phyloP scores from a whole-genome alignment of 2,113 vertebrate genomes.

The Ochotona princeps region DNA sequence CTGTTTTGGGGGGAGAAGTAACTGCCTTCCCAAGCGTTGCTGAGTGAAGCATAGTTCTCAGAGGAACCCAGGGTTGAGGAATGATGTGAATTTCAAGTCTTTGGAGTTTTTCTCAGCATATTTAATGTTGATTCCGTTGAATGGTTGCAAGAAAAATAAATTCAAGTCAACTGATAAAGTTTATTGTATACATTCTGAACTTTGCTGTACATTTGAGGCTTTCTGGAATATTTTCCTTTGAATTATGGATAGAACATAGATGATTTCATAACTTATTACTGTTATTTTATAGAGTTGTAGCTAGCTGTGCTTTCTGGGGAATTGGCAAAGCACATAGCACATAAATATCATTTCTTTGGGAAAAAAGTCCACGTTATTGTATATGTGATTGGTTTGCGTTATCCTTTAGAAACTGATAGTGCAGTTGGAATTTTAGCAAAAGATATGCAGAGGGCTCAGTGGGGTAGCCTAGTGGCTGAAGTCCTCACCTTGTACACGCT shows the following conservation, averaged over 20 bases:
- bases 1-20: constrained; percentile 27
- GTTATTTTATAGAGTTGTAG: constrained; percentile 14
- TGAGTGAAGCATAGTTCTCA: constrained; percentile 15
- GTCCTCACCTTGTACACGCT: too few species aligned
- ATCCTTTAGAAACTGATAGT: constrained; percentile 49
- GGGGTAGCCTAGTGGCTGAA: too few species aligned
- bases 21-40: constrained; percentile 49
- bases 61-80: background rate
- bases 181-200: constrained; percentile 12
- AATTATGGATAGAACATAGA: background rate
- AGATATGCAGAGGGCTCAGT: background rate
- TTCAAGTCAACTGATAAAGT: constrained; percentile 39
- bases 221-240: constrained; percentile 57
- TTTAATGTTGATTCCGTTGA: background rate
- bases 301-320: constrained; percentile 52
- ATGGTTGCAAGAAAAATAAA: constrained; percentile 45
- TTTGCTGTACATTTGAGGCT: background rate
- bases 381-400: constrained; percentile 51
- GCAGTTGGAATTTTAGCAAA: constrained; percentile 59
- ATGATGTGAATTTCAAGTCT: constrained; percentile 55
- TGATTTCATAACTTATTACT: constrained; percentile 50
- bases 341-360: constrained; percentile 38
- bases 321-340: background rate
- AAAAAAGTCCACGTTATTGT: constrained; percentile 7
- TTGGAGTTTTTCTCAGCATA: constrained; percentile 56